A percentile compares a stretch with the other conserved stretches of the same genome.
phyloP scores from a whole-genome alignment of 1,140 invertebrate genomes.

The Medauroidea extradentata region DNA sequence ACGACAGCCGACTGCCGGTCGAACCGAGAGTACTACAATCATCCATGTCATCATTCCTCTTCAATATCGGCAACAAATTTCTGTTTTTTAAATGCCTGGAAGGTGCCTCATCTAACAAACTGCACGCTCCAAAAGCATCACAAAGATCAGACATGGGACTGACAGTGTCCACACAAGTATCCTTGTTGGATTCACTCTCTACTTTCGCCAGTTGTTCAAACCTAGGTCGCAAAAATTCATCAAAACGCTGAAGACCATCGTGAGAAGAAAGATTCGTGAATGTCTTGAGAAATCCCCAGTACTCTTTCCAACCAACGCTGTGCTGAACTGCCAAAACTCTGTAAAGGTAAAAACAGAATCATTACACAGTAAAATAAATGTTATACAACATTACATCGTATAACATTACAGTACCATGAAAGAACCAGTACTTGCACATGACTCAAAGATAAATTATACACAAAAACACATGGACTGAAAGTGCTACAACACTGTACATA shows the following conservation, averaged over 20 bases:
- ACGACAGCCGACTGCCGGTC: conserved; percentile 48
- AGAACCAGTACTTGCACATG: neutral
- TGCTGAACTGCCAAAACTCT: conserved; percentile 70
- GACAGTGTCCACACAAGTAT: neutral
- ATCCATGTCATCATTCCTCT: neutral
- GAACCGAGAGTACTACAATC: neutral
- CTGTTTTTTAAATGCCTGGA: neutral
- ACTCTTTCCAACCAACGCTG: conserved; percentile 81
- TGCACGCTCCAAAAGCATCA: conserved; percentile 9
- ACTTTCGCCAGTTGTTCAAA: conserved; percentile 15
- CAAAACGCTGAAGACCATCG: conserved; percentile 67
- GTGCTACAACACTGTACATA: no score
- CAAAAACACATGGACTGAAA: no score
- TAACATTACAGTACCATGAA: neutral
- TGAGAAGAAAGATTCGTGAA: conserved; percentile 68
- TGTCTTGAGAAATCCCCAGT: conserved; percentile 81
- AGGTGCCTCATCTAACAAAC: neutral
- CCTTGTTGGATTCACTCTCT: neutral
- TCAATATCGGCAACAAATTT: neutral
- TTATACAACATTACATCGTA: neutral
- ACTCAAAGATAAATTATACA: neutral
- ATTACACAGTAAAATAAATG: neutral
- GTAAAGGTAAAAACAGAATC: conserved; percentile 29
- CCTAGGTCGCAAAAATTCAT: conserved; percentile 62
- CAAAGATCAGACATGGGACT: conserved; percentile 16